A percentile compares a stretch with the other conserved stretches of the same genome.
Evolutionary conservation across 53 echinoderm and acorn worm species (phyloP).

Genomic region (Paelopatides confundens): DNA sequence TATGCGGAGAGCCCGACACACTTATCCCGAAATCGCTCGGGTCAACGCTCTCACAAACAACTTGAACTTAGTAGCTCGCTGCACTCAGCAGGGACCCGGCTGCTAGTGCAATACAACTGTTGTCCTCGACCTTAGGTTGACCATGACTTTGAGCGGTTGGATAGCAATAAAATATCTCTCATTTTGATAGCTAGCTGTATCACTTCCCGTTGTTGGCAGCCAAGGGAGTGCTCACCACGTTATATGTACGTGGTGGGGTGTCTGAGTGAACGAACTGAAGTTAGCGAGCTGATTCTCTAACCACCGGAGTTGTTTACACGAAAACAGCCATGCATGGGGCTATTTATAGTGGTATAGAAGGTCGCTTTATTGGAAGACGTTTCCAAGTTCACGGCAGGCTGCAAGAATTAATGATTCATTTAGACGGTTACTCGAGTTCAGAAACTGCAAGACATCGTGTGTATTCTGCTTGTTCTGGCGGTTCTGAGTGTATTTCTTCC

Average conservation of each 20-base stretch:
- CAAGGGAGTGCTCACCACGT: constrained; percentile 21
- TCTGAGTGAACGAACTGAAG: constrained; percentile 42
- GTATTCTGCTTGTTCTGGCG: background rate
- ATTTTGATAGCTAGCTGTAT: constrained; percentile 37
- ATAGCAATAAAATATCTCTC: constrained; percentile 49
- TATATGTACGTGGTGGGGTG: constrained; percentile 18
- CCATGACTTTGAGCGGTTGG: constrained; percentile 83
- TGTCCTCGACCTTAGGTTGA: constrained; percentile 89
- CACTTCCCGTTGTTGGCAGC: constrained; percentile 44
- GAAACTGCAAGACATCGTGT: background rate
- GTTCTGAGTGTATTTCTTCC: background rate
- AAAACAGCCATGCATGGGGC: constrained; percentile 35
- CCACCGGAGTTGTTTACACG: constrained; percentile 51
- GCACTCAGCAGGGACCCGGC: constrained; percentile 5
- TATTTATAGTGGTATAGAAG: constrained; percentile 42
- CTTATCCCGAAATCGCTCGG: constrained; percentile 16
- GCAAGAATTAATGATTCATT: constrained; percentile 29
- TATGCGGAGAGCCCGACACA: constrained; percentile 41
- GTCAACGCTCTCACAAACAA: constrained; percentile 40
- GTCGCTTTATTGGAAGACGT: constrained; percentile 26
- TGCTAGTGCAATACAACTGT: constrained; percentile 26
- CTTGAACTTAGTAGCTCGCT: constrained; percentile 20
- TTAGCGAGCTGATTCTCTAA: background rate
- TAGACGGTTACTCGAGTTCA: constrained; percentile 36
- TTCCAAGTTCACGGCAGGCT: constrained; percentile 19